A percentile compares a stretch with the other conserved stretches of the same genome.
Evolutionary conservation across 2,888 invertebrate genomes (phyloP).

Genomic region (Cryptus armator): DNA sequence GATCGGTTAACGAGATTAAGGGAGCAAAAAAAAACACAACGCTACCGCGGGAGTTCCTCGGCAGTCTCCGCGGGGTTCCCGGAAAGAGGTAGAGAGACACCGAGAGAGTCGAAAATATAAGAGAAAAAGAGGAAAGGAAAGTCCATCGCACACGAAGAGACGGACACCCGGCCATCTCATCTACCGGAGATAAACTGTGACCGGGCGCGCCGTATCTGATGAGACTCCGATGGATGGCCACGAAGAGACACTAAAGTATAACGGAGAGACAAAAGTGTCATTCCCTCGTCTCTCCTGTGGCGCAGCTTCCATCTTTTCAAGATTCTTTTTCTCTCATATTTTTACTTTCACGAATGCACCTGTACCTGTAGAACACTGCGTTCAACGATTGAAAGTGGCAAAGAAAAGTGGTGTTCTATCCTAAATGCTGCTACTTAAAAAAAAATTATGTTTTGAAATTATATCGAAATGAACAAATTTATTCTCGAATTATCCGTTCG

Average conservation of each 20-base stretch:
- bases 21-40: conserved; percentile 48
- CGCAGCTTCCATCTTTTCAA: conserved; percentile 57
- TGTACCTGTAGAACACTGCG: background rate
- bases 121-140: conserved; percentile 29
- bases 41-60: conserved; percentile 78
- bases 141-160: conserved; percentile 64
- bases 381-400: background rate
- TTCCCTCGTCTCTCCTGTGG: conserved; percentile 68
- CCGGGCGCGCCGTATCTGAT: conserved; percentile 78
- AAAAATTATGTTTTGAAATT: background rate
- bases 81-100: conserved; percentile 76
- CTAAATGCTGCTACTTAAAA: background rate
- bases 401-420: background rate
- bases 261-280: conserved; percentile 74
- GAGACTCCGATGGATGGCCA: conserved; percentile 76
- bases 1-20: conserved; percentile 79
- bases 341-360: background rate
- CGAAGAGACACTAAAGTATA: conserved; percentile 76
- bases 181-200: conserved; percentile 78
- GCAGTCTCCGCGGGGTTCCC: conserved; percentile 77
- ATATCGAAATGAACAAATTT: too few species aligned
- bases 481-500: too few species aligned
- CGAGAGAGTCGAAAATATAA: conserved; percentile 26
- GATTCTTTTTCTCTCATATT: conserved; percentile 24
- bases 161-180: conserved; percentile 78